Evolutionary conservation across 2,113 vertebrate genomes (phyloP), one percentile per base, ranked within the genome.

Genomic region (Dipodomys ordii): DNA sequence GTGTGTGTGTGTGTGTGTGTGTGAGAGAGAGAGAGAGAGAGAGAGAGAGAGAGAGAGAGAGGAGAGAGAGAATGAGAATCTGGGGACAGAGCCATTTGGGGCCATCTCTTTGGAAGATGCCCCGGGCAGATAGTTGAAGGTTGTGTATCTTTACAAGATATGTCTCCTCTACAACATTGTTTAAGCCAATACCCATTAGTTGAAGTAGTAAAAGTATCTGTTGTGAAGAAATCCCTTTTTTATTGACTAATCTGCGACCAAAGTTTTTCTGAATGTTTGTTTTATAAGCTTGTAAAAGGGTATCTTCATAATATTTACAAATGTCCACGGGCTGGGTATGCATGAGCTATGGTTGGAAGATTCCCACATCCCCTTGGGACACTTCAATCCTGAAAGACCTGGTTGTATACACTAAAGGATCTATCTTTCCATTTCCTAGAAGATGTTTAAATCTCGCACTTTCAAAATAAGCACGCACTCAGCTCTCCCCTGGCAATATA

Each of bases 251-350:
- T 91, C 65, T 91, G 60, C 44, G 91, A 95, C 65, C 27, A 91
- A 92, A 67, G 19, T 78, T 93, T 94, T 96, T 92, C 49, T 88
- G 25, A 88, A 94, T 90, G 93, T 95, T 96, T 97, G 89, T 80
- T 96, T 96, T 95, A 96, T 90, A 93, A 65, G 80, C 92, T 92
- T 76, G 64, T 95, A 96, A 95, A 95, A 96, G 49, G 88, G 82
- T 87, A 95, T 96, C 93, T 88, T 94, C 90, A 88, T 94, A 96
- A 96, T 95, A 96, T 97, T 96, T 96, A 97, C 88, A 95, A 87
- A 95, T 49, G 78, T 85, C 85, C 89, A 6, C 18, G 62, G 93
- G 89, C 91, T 83, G 67, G 84, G 78, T 88, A 95, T 79, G 93
- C 46, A 90, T 91, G 89, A 93, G 60, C 91, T 92, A 35, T 69